phyloP scores from a whole-genome alignment of 2,888 invertebrate species.

The Hyppa rectilinea region DNA sequence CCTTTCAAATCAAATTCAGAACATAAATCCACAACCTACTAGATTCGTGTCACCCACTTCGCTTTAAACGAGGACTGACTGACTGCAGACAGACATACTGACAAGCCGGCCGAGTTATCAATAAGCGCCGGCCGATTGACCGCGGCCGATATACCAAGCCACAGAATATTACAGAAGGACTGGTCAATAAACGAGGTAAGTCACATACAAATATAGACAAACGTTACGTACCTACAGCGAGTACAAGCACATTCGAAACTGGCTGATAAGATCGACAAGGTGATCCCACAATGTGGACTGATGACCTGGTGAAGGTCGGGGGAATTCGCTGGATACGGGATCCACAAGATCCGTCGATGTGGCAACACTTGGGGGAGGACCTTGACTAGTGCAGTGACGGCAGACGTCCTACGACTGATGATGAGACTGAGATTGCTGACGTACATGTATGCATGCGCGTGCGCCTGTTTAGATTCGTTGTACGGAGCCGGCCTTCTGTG shows the following conservation, averaged over 20 bases:
- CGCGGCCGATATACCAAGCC: constrained; percentile 41
- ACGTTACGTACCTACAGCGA: background rate
- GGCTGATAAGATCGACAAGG: background rate
- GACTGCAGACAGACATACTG: constrained; percentile 50
- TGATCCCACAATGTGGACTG: background rate
- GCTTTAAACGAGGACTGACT: constrained; percentile 52
- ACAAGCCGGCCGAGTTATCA: constrained; percentile 62
- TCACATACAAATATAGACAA: background rate
- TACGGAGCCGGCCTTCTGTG: constrained; percentile 9
- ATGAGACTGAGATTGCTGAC: background rate
- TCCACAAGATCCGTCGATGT: background rate
- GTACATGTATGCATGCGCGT: too few relatives aligned
- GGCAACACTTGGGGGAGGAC: background rate
- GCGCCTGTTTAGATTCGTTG: background rate
- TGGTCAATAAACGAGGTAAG: background rate
- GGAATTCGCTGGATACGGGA: background rate
- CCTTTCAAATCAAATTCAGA: constrained; percentile 14
- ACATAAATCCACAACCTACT: constrained; percentile 41
- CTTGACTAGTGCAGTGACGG: background rate
- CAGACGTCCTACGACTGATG: background rate
- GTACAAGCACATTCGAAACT: background rate
- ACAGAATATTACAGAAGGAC: constrained; percentile 22
- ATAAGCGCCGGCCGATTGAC: constrained; percentile 59
- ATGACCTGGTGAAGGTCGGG: background rate
- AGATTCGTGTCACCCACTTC: constrained; percentile 61